These are phyloP conservation scores for Zaprionus tsacasi DNA, from an alignment of 1,140 invertebrate species.

Conservation along the genomic window DNA sequence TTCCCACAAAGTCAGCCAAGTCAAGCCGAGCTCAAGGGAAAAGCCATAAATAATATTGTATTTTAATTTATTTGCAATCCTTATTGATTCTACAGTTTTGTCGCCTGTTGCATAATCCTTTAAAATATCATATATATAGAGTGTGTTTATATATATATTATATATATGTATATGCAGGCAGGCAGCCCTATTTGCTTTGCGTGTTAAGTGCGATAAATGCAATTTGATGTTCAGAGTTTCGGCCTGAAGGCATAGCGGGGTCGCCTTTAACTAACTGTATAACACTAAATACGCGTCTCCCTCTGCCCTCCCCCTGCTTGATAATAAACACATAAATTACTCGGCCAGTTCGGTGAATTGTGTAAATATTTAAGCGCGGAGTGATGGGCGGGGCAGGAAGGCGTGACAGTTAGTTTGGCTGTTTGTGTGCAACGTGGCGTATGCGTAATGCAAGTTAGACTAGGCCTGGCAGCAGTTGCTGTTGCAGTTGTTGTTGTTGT, in stretches of 20 bases:
- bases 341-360: conserved; percentile 50
- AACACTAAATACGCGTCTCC: conserved; percentile 41
- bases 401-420: not conserved
- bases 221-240: conserved; percentile 61
- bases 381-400: not conserved
- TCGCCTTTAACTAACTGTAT: conserved; percentile 36
- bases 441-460: conserved; percentile 56
- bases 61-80: not conserved
- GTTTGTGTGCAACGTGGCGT: conserved; percentile 52
- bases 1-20: not conserved
- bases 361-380: conserved; percentile 45
- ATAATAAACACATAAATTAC: conserved; percentile 78
- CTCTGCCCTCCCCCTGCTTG: not conserved
- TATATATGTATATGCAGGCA: not conserved
- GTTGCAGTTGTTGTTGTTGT: conserved; percentile 11
- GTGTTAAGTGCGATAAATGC: conserved; percentile 77
- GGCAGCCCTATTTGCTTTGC: conserved; percentile 64
- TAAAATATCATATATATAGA: conserved; percentile 6
- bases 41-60: not conserved
- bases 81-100: not conserved
- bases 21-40: not conserved
- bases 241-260: conserved; percentile 18
- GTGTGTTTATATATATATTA: conserved; percentile 1
- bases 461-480: not conserved
- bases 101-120: conserved; percentile 24